These are phyloP conservation scores for Axinella damicornis DNA, from an alignment of 37 sponge, comb jelly and placozoan genomes.

Conservation along the genomic window DNA sequence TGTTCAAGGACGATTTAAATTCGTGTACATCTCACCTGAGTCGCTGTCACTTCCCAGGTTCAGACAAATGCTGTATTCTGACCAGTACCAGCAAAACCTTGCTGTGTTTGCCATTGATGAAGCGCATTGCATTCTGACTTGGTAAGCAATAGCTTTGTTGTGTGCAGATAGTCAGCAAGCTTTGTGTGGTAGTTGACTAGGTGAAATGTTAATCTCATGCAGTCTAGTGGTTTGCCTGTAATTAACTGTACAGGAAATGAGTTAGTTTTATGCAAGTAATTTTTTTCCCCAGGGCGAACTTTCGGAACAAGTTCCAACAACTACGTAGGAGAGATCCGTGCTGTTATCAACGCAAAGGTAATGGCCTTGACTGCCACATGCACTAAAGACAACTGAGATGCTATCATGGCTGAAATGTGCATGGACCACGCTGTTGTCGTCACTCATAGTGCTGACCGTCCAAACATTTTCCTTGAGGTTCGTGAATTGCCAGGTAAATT, in stretches of 20 bases:
- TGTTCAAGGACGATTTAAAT: too few species aligned
- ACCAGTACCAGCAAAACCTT: not conserved
- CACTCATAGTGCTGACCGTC: not conserved
- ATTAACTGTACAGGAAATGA: too few species aligned
- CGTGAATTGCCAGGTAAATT: not conserved
- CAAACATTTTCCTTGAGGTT: not conserved
- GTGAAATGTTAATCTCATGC: too few species aligned
- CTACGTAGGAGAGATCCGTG: not conserved
- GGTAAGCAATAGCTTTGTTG: not conserved
- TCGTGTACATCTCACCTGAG: too few species aligned
- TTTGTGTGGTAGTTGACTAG: too few species aligned
- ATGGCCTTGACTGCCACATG: not conserved
- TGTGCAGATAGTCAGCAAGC: too few species aligned
- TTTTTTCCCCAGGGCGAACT: not conserved
- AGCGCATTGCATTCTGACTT: not conserved
- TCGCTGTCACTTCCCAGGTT: too few species aligned
- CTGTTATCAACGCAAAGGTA: not conserved
- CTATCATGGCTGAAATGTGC: not conserved
- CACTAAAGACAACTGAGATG: not conserved
- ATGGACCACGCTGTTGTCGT: not conserved
- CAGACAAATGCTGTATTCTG: too few species aligned
- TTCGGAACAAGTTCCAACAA: not conserved
- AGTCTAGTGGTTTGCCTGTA: too few species aligned
- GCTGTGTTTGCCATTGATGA: constrained; percentile 1
- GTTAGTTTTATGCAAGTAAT: not conserved